Percentiles rank a stretch among this genome's conserved stretches.
Conservation (phyloP, 2,797 vertebrate genomes). For the Rhynchonycteris naso region DNA sequence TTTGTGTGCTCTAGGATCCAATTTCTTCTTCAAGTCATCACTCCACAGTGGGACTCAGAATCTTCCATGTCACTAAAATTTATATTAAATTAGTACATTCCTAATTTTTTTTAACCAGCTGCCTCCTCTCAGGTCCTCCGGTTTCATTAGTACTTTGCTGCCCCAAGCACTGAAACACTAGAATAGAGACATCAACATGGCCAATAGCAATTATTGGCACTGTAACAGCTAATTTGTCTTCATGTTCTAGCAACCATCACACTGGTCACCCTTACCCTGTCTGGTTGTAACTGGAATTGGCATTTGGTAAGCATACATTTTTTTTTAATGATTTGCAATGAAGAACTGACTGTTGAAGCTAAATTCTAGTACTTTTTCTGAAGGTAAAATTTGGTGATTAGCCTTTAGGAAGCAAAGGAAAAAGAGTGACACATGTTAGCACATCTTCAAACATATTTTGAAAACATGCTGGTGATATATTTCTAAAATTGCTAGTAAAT, state of each 20-base stretch:
- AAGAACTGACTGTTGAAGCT: background rate
- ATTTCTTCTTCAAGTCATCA: conserved; percentile 25
- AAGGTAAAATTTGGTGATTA: background rate
- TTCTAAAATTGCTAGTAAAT: background rate
- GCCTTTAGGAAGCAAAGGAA: background rate
- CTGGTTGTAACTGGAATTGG: background rate
- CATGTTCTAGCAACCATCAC: background rate
- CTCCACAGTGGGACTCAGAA: background rate
- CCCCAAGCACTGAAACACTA: background rate
- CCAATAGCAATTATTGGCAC: background rate
- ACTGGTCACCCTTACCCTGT: background rate
- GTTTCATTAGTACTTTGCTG: background rate
- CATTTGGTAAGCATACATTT: background rate
- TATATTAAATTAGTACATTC: conserved; percentile 4
- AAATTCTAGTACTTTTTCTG: background rate
- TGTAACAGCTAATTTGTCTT: conserved; percentile 46
- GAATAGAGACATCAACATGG: background rate
- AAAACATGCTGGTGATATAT: background rate
- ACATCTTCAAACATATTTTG: background rate
- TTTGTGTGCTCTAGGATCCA: background rate
- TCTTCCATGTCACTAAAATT: conserved; percentile 28
- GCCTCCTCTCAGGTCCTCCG: background rate
- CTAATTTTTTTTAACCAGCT: background rate
- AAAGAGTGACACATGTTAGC: background rate
- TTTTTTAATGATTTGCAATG: background rate